phyloP scores from a whole-genome alignment of 1,140 invertebrate genomes.

The Lutraria rhynchaena region DNA sequence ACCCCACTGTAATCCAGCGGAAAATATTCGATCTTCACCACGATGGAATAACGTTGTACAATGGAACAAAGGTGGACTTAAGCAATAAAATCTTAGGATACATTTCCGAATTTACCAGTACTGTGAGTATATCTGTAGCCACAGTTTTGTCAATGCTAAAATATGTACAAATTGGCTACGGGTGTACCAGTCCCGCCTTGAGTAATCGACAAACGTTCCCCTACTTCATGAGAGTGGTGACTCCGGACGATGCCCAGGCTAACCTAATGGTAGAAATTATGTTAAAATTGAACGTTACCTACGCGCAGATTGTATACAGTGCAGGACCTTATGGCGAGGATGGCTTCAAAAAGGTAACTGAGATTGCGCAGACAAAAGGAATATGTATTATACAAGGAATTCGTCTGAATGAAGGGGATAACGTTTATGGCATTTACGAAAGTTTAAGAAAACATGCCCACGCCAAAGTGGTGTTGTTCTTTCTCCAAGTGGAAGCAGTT shows the following conservation, averaged over 20 bases:
- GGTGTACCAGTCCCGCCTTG: slow-evolving; percentile 88
- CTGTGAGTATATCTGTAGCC: slow-evolving; percentile 45
- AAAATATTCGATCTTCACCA: slow-evolving; percentile 29
- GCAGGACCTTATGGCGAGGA: slow-evolving; percentile 46
- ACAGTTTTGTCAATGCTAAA: slow-evolving; percentile 34
- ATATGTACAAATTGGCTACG: slow-evolving; percentile 87
- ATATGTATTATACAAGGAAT: slow-evolving; percentile 66
- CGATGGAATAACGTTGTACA: not conserved
- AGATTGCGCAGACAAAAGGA: slow-evolving; percentile 18
- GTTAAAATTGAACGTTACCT: slow-evolving; percentile 41
- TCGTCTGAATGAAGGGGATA: not conserved
- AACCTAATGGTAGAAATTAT: slow-evolving; percentile 84
- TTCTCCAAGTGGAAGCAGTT: not conserved
- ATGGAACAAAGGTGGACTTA: slow-evolving; percentile 74
- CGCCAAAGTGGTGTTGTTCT: slow-evolving; percentile 49
- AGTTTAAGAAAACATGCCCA: slow-evolving; percentile 1
- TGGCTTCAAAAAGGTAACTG: slow-evolving; percentile 34
- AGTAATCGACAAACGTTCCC: slow-evolving; percentile 89
- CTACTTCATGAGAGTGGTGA: slow-evolving; percentile 90
- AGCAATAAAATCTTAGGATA: slow-evolving; percentile 53
- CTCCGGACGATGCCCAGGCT: slow-evolving; percentile 91
- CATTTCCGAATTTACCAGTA: slow-evolving; percentile 44
- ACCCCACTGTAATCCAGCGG: slow-evolving; percentile 21
- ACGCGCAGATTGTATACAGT: slow-evolving; percentile 65
- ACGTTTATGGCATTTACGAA: slow-evolving; percentile 26